phyloP scores from a whole-genome alignment of 2,888 invertebrate species.

The Seira ritae region DNA sequence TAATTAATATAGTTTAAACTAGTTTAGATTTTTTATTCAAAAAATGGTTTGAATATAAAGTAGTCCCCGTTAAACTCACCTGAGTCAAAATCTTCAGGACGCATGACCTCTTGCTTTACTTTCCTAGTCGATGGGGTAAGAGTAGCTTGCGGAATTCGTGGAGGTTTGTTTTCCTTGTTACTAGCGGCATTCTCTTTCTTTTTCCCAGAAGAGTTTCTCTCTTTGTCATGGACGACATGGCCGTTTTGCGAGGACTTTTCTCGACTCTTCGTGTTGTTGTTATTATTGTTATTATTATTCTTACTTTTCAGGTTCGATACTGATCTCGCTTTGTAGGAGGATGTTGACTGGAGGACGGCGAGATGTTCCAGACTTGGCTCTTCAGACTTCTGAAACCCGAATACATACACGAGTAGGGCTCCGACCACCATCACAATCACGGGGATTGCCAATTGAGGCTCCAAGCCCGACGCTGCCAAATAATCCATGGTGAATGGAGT shows the following conservation, averaged over 20 bases:
- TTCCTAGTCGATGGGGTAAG: constrained; percentile 60
- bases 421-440: constrained; percentile 83
- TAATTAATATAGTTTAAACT: too few species aligned
- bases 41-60: neutral
- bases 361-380: constrained; percentile 88
- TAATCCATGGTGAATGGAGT: constrained; percentile 73
- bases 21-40: too few species aligned
- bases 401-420: constrained; percentile 85
- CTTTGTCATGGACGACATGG: constrained; percentile 73
- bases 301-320: constrained; percentile 48
- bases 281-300: constrained; percentile 30
- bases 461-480: constrained; percentile 75
- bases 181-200: constrained; percentile 63
- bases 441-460: constrained; percentile 79
- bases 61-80: constrained; percentile 59
- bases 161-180: constrained; percentile 72
- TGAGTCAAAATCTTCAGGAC: constrained; percentile 68
- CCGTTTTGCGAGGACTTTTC: constrained; percentile 74
- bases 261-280: too few species aligned
- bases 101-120: constrained; percentile 76
- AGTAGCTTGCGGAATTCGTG: constrained; percentile 69
- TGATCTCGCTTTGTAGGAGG: constrained; percentile 60
- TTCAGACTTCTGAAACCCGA: constrained; percentile 87
- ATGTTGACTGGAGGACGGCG: constrained; percentile 68
- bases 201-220: constrained; percentile 44